Evolutionary conservation across 2,113 vertebrate species (phyloP).

Genomic region (Carettochelys insculpta): DNA sequence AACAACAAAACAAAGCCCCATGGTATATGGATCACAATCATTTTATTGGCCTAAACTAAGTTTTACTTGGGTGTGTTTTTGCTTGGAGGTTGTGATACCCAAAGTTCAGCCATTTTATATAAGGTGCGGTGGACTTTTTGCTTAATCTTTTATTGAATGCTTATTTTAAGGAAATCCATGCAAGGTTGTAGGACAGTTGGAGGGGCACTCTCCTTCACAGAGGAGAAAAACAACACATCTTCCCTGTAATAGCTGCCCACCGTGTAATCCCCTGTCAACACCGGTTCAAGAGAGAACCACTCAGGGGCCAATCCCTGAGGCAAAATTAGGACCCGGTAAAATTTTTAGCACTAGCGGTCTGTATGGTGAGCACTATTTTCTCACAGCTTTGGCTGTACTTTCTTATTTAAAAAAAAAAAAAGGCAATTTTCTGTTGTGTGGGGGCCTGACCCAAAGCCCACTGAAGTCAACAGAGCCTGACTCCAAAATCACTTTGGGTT

Average conservation of each 20-base stretch:
- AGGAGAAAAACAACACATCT: slow-evolving; percentile 64
- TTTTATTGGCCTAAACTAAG: neutral
- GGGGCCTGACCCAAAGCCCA: neutral
- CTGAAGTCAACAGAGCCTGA: accelerated
- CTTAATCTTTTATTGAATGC: slow-evolving; percentile 26
- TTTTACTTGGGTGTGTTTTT: slow-evolving; percentile 53
- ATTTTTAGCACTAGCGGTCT: slow-evolving; percentile 54
- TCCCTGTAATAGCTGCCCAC: slow-evolving; percentile 64
- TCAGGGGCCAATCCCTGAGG: slow-evolving; percentile 70
- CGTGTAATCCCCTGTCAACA: slow-evolving; percentile 57
- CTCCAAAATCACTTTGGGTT: neutral
- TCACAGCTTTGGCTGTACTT: neutral
- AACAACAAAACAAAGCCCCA: neutral
- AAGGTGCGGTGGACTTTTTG: slow-evolving; percentile 62
- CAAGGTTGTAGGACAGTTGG: slow-evolving; percentile 29
- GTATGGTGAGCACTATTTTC: slow-evolving; percentile 19
- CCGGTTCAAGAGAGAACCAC: slow-evolving; percentile 64
- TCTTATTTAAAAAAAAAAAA: slow-evolving; percentile 19
- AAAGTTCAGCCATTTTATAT: slow-evolving; percentile 41
- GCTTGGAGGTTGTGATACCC: neutral
- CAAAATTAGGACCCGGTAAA: slow-evolving; percentile 44
- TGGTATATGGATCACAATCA: slow-evolving; percentile 2
- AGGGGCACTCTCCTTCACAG: slow-evolving; percentile 43
- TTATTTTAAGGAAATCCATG: slow-evolving; percentile 38
- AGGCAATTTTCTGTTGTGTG: neutral